These are phyloP conservation scores for Valencia hispanica DNA, from an alignment of 2,797 vertebrate genomes.

Conservation along the genomic window DNA sequence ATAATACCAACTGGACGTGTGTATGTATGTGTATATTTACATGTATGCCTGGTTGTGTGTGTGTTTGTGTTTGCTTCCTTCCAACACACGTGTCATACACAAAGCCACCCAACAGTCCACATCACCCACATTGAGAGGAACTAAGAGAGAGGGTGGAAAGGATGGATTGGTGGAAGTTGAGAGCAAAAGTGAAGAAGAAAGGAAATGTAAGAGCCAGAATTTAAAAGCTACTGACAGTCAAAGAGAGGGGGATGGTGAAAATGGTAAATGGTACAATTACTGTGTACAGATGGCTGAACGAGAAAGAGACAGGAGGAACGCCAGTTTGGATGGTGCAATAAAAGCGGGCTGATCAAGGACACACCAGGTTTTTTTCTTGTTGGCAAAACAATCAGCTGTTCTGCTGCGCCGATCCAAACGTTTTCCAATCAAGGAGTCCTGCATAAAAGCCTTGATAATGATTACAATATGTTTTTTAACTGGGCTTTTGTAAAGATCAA, in stretches of 20 bases:
- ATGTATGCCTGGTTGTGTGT: slow-evolving; percentile 11
- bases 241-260: slow-evolving; percentile 16
- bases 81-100: slow-evolving; percentile 74
- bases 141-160: background rate
- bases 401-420: slow-evolving; percentile 11
- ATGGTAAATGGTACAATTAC: slow-evolving; percentile 52
- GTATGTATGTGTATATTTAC: slow-evolving; percentile 29
- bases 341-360: slow-evolving; percentile 26
- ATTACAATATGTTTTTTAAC: slow-evolving; percentile 1
- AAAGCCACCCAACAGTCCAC: slow-evolving; percentile 72
- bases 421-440: slow-evolving; percentile 8
- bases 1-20: slow-evolving; percentile 63
- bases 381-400: slow-evolving; percentile 18
- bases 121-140: slow-evolving; percentile 50
- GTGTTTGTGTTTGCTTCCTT: slow-evolving; percentile 38
- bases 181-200: slow-evolving; percentile 38
- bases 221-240: slow-evolving; percentile 37
- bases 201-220: slow-evolving; percentile 42
- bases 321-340: slow-evolving; percentile 32
- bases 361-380: background rate
- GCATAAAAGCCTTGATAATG: background rate
- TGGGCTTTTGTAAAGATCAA: background rate
- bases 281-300: slow-evolving; percentile 66
- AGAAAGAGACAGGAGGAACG: slow-evolving; percentile 20
- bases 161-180: slow-evolving; percentile 34